A percentile compares a stretch with the other conserved stretches of the same genome.
These are phyloP conservation scores for Grapholita molesta DNA, from an alignment of 1,140 invertebrate genomes.

Conservation along the genomic window DNA sequence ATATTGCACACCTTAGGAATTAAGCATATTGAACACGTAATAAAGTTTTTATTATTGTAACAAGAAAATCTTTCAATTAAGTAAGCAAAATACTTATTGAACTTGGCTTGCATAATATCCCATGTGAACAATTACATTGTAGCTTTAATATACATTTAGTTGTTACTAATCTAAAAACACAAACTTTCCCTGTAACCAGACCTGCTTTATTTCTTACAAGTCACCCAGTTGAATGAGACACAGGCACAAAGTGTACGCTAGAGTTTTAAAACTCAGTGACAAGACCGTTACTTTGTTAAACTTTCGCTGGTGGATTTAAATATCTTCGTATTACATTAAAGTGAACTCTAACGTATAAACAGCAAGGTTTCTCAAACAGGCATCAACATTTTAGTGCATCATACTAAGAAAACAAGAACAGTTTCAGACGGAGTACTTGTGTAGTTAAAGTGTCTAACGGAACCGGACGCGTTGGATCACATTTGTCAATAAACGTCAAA, in stretches of 20 bases:
- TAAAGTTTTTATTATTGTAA: no score
- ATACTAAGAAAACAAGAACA: neutral
- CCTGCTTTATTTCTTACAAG: conserved; percentile 1
- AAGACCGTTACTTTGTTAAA: neutral
- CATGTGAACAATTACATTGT: no score
- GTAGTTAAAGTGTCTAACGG: neutral
- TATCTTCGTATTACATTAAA: neutral
- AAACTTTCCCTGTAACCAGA: neutral
- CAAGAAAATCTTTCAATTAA: no score
- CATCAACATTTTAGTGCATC: neutral
- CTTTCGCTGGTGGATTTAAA: neutral
- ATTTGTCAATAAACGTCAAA: neutral
- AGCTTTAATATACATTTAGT: no score
- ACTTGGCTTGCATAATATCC: no score
- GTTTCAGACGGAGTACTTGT: neutral
- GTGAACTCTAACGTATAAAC: neutral
- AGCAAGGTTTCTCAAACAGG: neutral
- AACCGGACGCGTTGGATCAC: neutral
- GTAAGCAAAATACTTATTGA: no score
- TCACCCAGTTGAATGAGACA: neutral
- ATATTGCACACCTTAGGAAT: no score
- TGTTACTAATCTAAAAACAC: conserved; percentile 25
- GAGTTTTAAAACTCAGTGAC: neutral
- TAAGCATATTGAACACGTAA: no score
- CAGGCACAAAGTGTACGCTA: neutral